phyloP scores from a whole-genome alignment of 2,113 vertebrate species.

The Labrus mixtus region DNA sequence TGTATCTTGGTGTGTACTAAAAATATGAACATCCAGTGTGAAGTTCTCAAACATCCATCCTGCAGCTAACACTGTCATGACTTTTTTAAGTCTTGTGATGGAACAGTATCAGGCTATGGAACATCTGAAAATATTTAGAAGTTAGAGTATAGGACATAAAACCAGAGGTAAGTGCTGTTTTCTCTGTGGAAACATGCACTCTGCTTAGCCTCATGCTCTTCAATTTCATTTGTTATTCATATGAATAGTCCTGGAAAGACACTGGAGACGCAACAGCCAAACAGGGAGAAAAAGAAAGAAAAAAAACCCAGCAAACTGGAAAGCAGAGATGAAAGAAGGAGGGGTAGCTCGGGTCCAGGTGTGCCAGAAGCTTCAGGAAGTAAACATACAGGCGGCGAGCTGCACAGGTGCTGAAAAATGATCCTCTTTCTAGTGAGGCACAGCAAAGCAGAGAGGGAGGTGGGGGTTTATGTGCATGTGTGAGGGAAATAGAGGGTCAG shows the following conservation, averaged over 20 bases:
- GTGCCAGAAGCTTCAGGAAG: slow-evolving; percentile 73
- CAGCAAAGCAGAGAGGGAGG: slow-evolving; percentile 31
- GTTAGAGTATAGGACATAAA: background rate
- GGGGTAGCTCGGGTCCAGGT: slow-evolving; percentile 73
- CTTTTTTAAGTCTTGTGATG: background rate
- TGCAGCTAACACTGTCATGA: background rate
- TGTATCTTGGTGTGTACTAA: no score
- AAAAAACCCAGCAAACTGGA: slow-evolving; percentile 10
- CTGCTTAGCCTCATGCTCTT: slow-evolving; percentile 46
- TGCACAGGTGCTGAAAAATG: slow-evolving; percentile 78
- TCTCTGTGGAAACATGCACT: slow-evolving; percentile 22
- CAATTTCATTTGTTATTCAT: slow-evolving; percentile 64
- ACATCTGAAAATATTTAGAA: no score
- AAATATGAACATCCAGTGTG: no score
- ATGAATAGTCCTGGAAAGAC: slow-evolving; percentile 46
- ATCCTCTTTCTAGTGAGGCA: slow-evolving; percentile 58
- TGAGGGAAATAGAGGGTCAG: background rate
- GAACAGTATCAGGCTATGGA: no score
- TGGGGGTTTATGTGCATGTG: background rate
- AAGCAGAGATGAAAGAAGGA: slow-evolving; percentile 59
- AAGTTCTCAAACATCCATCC: background rate
- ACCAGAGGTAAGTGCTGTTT: slow-evolving; percentile 25
- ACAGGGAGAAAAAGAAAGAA: slow-evolving; percentile 14
- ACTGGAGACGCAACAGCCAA: slow-evolving; percentile 56
- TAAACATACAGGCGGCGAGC: slow-evolving; percentile 70